Evolutionary conservation across 2,888 invertebrate species (phyloP), one percentile per base, ranked within the genome.

Genomic region (Andrena hattorfiana): DNA sequence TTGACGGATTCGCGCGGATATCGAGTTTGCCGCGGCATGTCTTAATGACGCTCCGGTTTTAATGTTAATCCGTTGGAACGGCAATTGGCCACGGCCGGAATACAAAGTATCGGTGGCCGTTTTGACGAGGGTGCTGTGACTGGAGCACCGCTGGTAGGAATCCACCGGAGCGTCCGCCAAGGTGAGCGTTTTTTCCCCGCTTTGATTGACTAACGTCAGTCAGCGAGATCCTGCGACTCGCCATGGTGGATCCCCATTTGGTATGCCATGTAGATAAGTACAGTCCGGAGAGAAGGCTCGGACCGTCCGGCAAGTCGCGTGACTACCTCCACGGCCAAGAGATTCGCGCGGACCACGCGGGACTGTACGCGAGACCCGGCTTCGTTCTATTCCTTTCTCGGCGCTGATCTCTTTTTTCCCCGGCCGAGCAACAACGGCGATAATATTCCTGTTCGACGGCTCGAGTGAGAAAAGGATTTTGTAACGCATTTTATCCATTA

Each of bases 131-230:
- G 77, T 81, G 85, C 74, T 80, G 81, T 68, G 72, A 73, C 82
- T 78, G 84, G 83, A 88, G 85, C 90, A 87, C 85, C 86, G 87
- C 87, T 87, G 89, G 83, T 83, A 89, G 87, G 91, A 92, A 92
- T 92, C 90, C 90, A 89, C 86, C 88, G 87, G 83, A 87, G 90
- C 91, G 88, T 89, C 90, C 91, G 89, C 91, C 90, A 91, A 92
- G 91, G 91, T 91, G 91, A 92, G 90, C 91, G 92, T 91, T 92
- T 92, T 92, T 90, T 91, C 89, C 86, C 86, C 88, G 88, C 87
- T 92, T 93, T 92, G 92, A 93, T 93, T 93, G 93, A 93, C 93
- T 92, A 93, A 92, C 92, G 93, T 93, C 93, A 93, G 91, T 92
- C 92, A 93, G 87, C 86, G 88, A 89, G 87, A 88, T 88, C 89